Evolutionary conservation across 2,888 invertebrate species (phyloP), one percentile per base, ranked within the genome.

Genomic region (Chrysolina haemoptera): DNA sequence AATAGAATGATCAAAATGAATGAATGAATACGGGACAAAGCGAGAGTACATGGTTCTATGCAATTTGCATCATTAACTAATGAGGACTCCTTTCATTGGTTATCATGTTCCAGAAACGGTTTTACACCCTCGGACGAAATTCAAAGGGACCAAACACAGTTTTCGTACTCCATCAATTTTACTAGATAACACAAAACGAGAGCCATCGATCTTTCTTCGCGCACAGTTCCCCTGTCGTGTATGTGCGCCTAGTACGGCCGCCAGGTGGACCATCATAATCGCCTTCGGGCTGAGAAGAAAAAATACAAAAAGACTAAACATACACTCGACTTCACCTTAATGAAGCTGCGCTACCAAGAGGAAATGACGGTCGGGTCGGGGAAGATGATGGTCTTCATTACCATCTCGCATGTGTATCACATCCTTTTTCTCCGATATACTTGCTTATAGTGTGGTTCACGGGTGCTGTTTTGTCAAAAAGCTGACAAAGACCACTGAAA

Each of bases 311-410:
- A 65, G 50, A 62, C 65, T 64, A 71, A 74, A 53, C 65, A 71
- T 62, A 74, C 69, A 63, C 62, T 68, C 69, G 66, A 69, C 72
- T 77, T 71, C 71, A 75, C 73, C 59, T 77, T 77, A 77, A 77
- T 77, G 75, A 77, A 75, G 68, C 72, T 73, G 66, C 66, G 76
- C 76, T 77, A 77, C 76, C 74, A 68, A 75, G 72, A 72, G 74
- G 75, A 77, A 77, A 73, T 71, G 64, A 62, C 66, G 70, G 16
- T 68, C 62, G 62, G 68, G 70, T 67, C 70, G 72, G 68, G 63
- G 66, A 65, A 66, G 62, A 53, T 59, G 68, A 59, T 53, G 69
- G 65, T 74, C 75, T 73, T 75, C 77, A 77, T 77, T 75, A 77
- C 71, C 73, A 71, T 74, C 77, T 77, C 55, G 74, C 77, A 77